phyloP scores from a whole-genome alignment of 2,888 invertebrate species.

The Euzetes globulus region DNA sequence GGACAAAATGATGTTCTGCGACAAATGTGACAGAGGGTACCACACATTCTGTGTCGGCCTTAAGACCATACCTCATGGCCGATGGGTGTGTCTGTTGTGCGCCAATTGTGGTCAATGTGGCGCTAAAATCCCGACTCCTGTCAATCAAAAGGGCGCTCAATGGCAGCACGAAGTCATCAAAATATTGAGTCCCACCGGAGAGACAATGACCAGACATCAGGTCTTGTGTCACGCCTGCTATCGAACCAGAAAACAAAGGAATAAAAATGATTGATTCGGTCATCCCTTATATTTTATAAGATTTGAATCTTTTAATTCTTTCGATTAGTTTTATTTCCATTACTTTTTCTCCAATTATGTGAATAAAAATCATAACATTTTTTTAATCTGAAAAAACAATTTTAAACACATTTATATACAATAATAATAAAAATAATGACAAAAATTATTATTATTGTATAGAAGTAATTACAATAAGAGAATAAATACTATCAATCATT shows the following conservation, averaged over 20 bases:
- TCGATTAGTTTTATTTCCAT: too few species aligned
- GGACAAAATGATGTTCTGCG: slow-evolving; percentile 88
- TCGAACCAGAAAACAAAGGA: slow-evolving; percentile 26
- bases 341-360: too few species aligned
- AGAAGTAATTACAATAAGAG: too few species aligned
- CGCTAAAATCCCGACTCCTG: slow-evolving; percentile 23
- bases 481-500: neutral
- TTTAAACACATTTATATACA: too few species aligned
- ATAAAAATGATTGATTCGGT: neutral
- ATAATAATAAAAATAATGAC: too few species aligned
- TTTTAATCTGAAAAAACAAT: too few species aligned
- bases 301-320: too few species aligned
- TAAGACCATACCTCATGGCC: slow-evolving; percentile 68
- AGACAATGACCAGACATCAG: slow-evolving; percentile 36
- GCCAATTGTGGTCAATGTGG: slow-evolving; percentile 36
- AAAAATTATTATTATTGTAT: too few species aligned
- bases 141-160: slow-evolving; percentile 15
- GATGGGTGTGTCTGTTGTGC: slow-evolving; percentile 81
- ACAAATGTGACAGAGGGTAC: slow-evolving; percentile 86
- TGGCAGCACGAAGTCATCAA: slow-evolving; percentile 38
- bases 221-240: slow-evolving; percentile 35
- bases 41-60: slow-evolving; percentile 85
- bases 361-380: too few species aligned
- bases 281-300: too few species aligned
- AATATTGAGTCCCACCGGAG: slow-evolving; percentile 35